Evolutionary conservation across 2,797 vertebrate species (phyloP).

Genomic region (Pipistrellus pygmaeus): DNA sequence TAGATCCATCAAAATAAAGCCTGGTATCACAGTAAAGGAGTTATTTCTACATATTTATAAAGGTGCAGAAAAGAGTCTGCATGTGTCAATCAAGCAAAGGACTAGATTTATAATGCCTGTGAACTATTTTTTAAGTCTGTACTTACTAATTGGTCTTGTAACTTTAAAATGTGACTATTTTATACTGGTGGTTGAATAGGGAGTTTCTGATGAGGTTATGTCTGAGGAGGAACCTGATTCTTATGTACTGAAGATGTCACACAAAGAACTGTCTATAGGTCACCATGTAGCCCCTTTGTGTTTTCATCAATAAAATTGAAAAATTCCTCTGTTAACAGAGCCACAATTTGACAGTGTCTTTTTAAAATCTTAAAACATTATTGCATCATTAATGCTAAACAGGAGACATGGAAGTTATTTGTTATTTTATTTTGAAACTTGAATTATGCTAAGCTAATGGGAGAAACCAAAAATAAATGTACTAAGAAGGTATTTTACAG

Average conservation of each 20-base stretch:
- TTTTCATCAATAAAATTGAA: background rate
- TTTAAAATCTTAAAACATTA: background rate
- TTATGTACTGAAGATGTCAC: rapidly evolving
- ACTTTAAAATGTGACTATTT: background rate
- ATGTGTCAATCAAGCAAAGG: background rate
- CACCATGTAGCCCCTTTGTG: background rate
- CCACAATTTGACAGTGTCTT: background rate
- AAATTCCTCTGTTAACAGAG: background rate
- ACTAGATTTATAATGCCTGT: background rate
- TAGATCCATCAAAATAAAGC: conserved; percentile 68
- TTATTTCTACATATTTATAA: conserved; percentile 24
- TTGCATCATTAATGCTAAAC: background rate
- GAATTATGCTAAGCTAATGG: background rate
- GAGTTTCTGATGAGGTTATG: background rate
- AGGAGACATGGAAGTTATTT: background rate
- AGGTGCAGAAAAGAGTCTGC: background rate
- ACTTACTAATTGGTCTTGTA: background rate
- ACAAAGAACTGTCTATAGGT: background rate
- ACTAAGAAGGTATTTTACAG: background rate
- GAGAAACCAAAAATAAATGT: background rate
- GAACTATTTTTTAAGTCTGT: background rate
- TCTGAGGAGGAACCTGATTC: background rate
- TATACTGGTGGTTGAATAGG: background rate
- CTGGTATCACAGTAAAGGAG: background rate
- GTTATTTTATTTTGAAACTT: background rate